Evolutionary conservation across 2,888 invertebrate genomes (phyloP).

Genomic region (Koerneria pararmatus): DNA sequence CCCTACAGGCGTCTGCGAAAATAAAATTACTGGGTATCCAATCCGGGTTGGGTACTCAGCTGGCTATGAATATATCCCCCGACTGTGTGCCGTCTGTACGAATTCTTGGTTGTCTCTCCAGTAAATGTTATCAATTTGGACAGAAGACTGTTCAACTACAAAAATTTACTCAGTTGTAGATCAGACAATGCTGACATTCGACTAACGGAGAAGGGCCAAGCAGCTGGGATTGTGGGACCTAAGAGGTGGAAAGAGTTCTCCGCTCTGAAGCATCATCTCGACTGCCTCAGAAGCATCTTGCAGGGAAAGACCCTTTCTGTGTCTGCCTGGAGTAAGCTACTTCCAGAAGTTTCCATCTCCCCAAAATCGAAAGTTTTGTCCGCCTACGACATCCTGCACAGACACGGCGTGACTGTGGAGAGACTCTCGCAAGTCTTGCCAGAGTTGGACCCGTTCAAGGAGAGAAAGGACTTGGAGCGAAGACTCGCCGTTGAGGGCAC

Average conservation of each 20-base stretch:
- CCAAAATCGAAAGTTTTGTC: constrained; percentile 36
- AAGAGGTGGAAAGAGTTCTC: constrained; percentile 36
- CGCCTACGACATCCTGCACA: constrained; percentile 43
- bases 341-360: constrained; percentile 28
- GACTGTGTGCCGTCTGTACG: no score
- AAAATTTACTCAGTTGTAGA: constrained; percentile 25
- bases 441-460: constrained; percentile 9
- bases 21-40: no score
- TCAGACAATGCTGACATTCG: constrained; percentile 56
- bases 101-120: no score
- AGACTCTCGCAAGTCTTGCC: constrained; percentile 28
- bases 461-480: constrained; percentile 27
- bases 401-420: constrained; percentile 34
- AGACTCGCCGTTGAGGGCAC: constrained; percentile 36
- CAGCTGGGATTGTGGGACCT: constrained; percentile 29
- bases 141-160: not conserved
- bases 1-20: no score
- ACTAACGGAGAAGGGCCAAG: constrained; percentile 40
- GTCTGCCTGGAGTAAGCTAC: constrained; percentile 35
- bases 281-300: constrained; percentile 26
- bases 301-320: constrained; percentile 30
- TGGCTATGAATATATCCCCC: no score
- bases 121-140: not conserved
- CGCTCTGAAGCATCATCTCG: constrained; percentile 26
- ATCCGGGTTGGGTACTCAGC: no score